Evolutionary conservation across 2,888 invertebrate genomes (phyloP), one percentile per base, ranked within the genome.

Genomic region (Mechanitis mazaeus): DNA sequence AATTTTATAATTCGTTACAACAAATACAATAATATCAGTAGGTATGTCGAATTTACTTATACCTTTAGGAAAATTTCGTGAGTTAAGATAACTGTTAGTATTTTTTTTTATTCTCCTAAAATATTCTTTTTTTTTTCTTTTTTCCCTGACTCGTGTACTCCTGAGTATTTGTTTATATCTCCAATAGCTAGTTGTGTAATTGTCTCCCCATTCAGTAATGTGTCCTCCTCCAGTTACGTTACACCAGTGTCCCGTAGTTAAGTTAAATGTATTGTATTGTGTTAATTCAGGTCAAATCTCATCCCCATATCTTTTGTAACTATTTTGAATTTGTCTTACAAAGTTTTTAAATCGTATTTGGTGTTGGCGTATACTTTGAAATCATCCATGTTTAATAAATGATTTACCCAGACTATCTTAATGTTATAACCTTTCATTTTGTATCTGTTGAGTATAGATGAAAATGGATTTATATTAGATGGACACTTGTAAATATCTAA

Each of bases 331-430:
- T 50, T 60, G n/a, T 64, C 42, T 47, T 61, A 20, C 57, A 61
- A 50, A 12, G 55, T 5, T 63, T 59, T 64, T 6, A 65, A 33
- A 35, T 61, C 64, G 53, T 11, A 58, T 63, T 50, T 64, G 56
- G 59, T 69, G 31, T 64, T 67, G 45, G 65, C 59, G 47, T 66
- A 66, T 5, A 66, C 7, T 55, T 69, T 68, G 2, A 70, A n/a
- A 12, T 70, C 67, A 12, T 63, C 68, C 64, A 68, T 67, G n/a
- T 70, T 68, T 47, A 68, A 28, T 12, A 67, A 45, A n/a, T 67
- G 66, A 46, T 68, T 67, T 9, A 68, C 63, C 3, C 42, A 45
- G 5, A 9, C 58, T 59, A 33, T 68, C 64, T 55, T 66, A 61
- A 1, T 67, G 55, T 61, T 46, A 31, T 68, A 68, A 46, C 66